Base-by-base conservation (phyloP, 1,140 invertebrate species). In the Drosophila bocki region DNA sequence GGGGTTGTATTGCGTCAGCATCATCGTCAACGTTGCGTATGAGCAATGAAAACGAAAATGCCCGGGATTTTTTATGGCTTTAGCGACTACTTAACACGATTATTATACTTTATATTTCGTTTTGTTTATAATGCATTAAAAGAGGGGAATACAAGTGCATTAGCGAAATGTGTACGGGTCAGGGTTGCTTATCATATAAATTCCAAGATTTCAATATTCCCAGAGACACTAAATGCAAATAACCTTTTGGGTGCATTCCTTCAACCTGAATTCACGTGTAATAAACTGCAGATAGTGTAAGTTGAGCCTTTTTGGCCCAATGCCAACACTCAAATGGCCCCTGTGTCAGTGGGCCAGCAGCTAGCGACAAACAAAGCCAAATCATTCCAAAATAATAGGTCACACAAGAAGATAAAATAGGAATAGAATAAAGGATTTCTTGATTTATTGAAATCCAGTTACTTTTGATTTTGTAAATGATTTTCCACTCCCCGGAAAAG, bases 1-100 rank as follows among this genome's bases (percentile, higher is more conserved):
- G 32, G 61, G 56, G 70, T 39, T 35, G 50, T 29, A 75, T 81
- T 81, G 79, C 79, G 78, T 80, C 79, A 81, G 63, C 72, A 56
- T 39, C 53, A 35, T 56, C 53, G 53, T 56, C 53, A 56, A 56
- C 53, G 53, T 37, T 56, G 53, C 53, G 53, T 56, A 59, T 61
- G 71, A 80, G 53, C 53, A 56, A 56, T 56, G 53, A 56, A 56
- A 56, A 56, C 35, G 53, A 70, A 75, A 75, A 76, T 70, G 35
- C 78, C 48, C 54, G 22, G 60, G 56, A 79, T 72, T 64, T 71
- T 64, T 64, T 72, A 78, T 29, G 58, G 32, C 44, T 45, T 59
- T 60, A 33, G 17, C 45, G 60, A 79, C 75, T 78, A 79, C 75
- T 79, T 79, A 79, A 79, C 62, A 67, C 76, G 60, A 79, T 80